Base-by-base conservation (phyloP, 2,113 vertebrate species). In the Mesoclemmys tuberculata region DNA sequence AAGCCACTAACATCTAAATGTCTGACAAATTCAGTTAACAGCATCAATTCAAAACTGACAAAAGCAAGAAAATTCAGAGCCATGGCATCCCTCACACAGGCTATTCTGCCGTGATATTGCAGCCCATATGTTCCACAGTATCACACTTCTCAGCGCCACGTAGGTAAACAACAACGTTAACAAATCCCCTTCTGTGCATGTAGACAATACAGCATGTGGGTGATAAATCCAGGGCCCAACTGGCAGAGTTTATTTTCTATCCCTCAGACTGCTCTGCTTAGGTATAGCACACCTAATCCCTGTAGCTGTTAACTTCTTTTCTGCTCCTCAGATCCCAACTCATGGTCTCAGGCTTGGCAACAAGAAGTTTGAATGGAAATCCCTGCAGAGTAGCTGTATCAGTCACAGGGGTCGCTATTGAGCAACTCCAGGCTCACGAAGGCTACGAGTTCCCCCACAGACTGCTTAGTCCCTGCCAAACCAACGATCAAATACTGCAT, bases 121-220 rank as follows among this genome's bases (percentile, higher is more conserved):
- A 97, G 94, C 91, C 96, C 97, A 98, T 98, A 97, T 97, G 97
- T 96, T 97, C 96, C 92, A 83, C 82, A 4, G 80, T 21, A 91
- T 97, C 97, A 97, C 97, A 96, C 97, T 88, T 96, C 93, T 74
- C 71, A 13, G 74, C 1, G 1, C 95, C 96, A 88, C 93, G 91
- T 88, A 89, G 85, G 92, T 78, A 88, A 91, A 92, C 0, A 84
- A 56, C 52, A 35, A 87, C 5, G 84, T 91, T 92, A 95, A 78
- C 93, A 91, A 90, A 80, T 77, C 74, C 86, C 97, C 84, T 86
- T 94, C 96, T 97, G 96, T 84, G 97, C 95, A 87, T 56, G 84
- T 38, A 94, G 93, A 46, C 93, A 18, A 19, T 90, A 64, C 61
- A 49, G 41, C 82, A 29, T 2, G 82, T 68, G 91, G 93, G 87